Evolutionary conservation across 2,888 invertebrate species (phyloP).

Genomic region (Dendrolimus houi): DNA sequence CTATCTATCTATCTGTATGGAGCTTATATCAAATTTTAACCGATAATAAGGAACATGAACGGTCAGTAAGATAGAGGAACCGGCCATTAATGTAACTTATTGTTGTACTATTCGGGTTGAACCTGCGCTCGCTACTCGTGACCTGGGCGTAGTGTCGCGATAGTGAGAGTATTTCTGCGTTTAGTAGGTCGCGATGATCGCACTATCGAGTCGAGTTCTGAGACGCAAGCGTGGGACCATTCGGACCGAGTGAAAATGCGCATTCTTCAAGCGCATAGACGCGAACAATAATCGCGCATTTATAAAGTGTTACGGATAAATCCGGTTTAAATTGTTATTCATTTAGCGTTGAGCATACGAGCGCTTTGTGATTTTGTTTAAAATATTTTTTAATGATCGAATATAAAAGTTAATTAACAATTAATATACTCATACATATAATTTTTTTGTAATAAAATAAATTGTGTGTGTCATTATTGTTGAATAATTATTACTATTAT

Average conservation of each 20-base stretch:
- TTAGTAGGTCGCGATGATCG: constrained; percentile 60
- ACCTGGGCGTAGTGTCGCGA: constrained; percentile 16
- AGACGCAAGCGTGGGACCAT: constrained; percentile 28
- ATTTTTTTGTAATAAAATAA: too few species aligned
- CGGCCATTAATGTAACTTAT: background rate
- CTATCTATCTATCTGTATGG: too few species aligned
- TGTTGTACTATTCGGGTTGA: background rate
- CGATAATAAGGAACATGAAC: too few species aligned
- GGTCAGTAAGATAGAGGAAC: too few species aligned
- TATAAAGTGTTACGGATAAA: background rate
- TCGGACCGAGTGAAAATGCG: constrained; percentile 45
- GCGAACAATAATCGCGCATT: background rate
- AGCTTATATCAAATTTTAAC: too few species aligned
- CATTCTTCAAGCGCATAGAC: constrained; percentile 2
- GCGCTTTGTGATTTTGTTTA: too few species aligned
- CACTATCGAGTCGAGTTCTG: constrained; percentile 12
- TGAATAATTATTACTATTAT: too few species aligned
- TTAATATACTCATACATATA: too few species aligned
- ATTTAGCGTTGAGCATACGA: background rate
- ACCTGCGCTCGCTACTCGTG: background rate
- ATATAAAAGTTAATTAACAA: too few species aligned
- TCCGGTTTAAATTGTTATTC: background rate
- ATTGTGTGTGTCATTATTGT: too few species aligned
- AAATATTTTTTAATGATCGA: too few species aligned
- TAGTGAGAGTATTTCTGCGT: constrained; percentile 62